Percentiles rank a stretch among this genome's conserved stretches.
These are phyloP conservation scores for Sepiola atlantica DNA, from an alignment of 2,888 invertebrate genomes.

Conservation along the genomic window DNA sequence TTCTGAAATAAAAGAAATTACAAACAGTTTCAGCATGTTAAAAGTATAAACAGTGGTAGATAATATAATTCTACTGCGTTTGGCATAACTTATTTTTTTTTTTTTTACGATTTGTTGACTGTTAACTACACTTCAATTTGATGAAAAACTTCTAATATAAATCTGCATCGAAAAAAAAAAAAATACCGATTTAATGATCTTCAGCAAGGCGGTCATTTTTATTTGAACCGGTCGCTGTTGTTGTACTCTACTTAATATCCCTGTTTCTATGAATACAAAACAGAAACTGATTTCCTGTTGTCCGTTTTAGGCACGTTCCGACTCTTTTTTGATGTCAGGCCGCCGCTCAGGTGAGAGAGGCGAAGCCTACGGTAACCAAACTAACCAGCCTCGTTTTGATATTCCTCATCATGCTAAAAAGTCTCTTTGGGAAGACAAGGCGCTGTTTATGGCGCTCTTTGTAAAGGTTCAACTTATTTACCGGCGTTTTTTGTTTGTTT, in stretches of 20 bases:
- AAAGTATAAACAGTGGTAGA: too few relatives aligned
- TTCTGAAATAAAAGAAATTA: too few relatives aligned
- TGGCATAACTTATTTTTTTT: too few relatives aligned
- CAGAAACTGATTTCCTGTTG: neutral
- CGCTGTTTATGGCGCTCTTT: conserved; percentile 16
- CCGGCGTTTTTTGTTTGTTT: neutral
- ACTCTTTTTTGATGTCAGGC: neutral
- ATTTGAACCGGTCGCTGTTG: neutral
- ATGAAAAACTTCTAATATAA: too few relatives aligned
- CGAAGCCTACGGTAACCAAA: neutral
- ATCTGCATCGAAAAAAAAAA: too few relatives aligned
- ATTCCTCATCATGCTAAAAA: neutral
- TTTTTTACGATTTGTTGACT: too few relatives aligned
- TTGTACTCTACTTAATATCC: neutral
- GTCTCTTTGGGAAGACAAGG: neutral
- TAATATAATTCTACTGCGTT: too few relatives aligned
- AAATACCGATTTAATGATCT: too few relatives aligned
- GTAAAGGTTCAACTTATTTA: neutral
- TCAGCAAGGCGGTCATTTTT: neutral
- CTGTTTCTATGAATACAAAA: neutral
- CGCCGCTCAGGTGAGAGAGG: neutral
- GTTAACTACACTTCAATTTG: too few relatives aligned
- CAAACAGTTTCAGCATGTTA: too few relatives aligned
- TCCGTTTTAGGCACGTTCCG: neutral
- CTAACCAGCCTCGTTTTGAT: neutral